phyloP scores from a whole-genome alignment of 2,888 invertebrate genomes.

The Chrysodeixis includens region DNA sequence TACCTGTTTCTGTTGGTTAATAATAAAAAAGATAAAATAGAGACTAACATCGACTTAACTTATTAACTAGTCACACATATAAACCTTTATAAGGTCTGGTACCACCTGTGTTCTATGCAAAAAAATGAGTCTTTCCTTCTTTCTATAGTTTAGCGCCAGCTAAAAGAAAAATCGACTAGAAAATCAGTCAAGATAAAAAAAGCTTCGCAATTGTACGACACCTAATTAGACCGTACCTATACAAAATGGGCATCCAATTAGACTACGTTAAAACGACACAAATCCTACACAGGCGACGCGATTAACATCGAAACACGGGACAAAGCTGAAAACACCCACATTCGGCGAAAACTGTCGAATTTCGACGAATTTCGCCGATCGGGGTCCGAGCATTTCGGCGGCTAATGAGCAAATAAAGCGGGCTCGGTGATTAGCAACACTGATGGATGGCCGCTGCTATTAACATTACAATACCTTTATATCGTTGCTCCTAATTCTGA shows the following conservation, averaged over 20 bases:
- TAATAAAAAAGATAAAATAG: no score
- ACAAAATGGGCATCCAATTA: constrained; percentile 18
- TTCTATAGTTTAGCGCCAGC: no score
- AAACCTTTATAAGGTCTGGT: no score
- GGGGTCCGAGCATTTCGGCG: constrained; percentile 27
- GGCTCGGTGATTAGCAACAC: constrained; percentile 49
- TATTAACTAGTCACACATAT: no score
- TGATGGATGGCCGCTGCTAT: constrained; percentile 50
- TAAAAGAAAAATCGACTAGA: background rate
- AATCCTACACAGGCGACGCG: constrained; percentile 5
- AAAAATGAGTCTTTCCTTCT: no score
- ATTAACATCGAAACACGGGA: constrained; percentile 31
- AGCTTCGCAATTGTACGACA: background rate
- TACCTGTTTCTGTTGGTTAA: no score
- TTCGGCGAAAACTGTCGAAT: constrained; percentile 37
- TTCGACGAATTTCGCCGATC: constrained; percentile 22
- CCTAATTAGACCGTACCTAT: background rate
- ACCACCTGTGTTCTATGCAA: no score
- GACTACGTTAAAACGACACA: constrained; percentile 16
- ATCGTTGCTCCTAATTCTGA: constrained; percentile 30
- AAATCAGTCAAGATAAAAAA: background rate
- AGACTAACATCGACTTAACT: no score
- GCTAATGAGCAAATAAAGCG: constrained; percentile 58
- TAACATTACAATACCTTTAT: constrained; percentile 49
- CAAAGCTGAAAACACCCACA: constrained; percentile 42